A percentile compares a stretch with the other conserved stretches of the same genome.
Evolutionary conservation across 2,888 invertebrate species (phyloP).

Genomic region (Patella caerulea): DNA sequence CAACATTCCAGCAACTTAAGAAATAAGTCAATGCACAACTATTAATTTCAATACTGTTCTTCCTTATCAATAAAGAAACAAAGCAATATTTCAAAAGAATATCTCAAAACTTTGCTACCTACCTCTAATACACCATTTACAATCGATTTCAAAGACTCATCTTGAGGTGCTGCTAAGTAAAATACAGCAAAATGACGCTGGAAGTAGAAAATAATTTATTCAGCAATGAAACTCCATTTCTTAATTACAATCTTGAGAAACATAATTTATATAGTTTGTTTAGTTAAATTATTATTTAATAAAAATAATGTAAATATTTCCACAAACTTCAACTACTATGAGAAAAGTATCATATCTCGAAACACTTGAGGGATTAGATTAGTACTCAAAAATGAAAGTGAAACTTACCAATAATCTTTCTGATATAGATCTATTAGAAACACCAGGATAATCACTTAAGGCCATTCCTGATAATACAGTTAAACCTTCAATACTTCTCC

Average conservation of each 20-base stretch:
- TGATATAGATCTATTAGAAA: slow-evolving; percentile 53
- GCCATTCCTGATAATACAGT: slow-evolving; percentile 66
- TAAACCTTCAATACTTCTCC: slow-evolving; percentile 68
- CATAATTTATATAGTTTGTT: too few species aligned
- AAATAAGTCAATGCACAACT: too few species aligned
- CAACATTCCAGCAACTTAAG: too few species aligned
- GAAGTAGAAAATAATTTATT: slow-evolving; percentile 33
- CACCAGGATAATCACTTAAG: slow-evolving; percentile 61
- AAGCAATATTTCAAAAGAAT: too few species aligned
- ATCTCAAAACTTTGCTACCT: slow-evolving; percentile 25
- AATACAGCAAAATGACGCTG: slow-evolving; percentile 72
- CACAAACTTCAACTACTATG: background rate
- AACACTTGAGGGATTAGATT: background rate
- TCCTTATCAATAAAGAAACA: too few species aligned
- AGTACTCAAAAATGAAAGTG: background rate
- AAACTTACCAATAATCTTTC: slow-evolving; percentile 65
- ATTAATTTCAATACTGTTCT: too few species aligned
- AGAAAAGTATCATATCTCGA: background rate
- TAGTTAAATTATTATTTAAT: background rate
- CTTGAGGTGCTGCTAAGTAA: slow-evolving; percentile 63
- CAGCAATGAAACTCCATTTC: too few species aligned
- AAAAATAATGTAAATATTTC: background rate
- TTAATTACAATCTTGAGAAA: too few species aligned
- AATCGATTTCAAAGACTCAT: slow-evolving; percentile 63
- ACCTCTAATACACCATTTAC: slow-evolving; percentile 70